Evolutionary conservation across 2,888 invertebrate genomes (phyloP).

Genomic region (Drosophila mercatorum): DNA sequence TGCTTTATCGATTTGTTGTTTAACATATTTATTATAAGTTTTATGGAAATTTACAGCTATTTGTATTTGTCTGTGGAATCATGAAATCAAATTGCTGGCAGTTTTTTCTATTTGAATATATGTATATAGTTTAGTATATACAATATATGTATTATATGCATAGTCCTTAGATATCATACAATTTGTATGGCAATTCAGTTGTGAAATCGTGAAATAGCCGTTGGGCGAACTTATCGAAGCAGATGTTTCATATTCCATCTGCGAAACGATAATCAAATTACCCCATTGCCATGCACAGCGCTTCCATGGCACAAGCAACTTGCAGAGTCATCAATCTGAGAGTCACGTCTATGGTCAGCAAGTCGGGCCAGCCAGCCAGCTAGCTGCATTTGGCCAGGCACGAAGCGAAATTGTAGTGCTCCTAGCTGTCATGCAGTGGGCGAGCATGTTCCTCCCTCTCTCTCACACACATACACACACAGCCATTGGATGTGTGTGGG

Average conservation of each 20-base stretch:
- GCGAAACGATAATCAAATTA: conserved; percentile 32
- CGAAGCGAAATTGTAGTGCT: conserved; percentile 27
- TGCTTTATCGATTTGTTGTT: conserved; percentile 2
- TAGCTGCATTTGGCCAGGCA: conserved; percentile 12
- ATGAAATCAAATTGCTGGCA: neutral
- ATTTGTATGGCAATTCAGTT: neutral
- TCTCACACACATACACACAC: neutral
- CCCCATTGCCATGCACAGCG: conserved; percentile 20
- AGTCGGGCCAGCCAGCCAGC: conserved; percentile 13
- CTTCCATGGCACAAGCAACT: conserved; percentile 14
- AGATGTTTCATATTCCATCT: conserved; percentile 18
- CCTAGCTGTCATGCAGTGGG: conserved; percentile 12
- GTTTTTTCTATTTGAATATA: neutral
- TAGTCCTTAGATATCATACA: neutral
- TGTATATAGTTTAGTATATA: neutral
- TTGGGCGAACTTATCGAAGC: neutral
- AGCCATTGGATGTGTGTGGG: neutral
- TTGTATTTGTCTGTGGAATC: neutral
- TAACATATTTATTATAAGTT: conserved; percentile 5
- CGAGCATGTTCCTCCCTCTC: neutral
- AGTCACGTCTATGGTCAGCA: conserved; percentile 19
- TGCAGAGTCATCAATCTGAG: conserved; percentile 39
- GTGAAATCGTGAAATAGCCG: conserved; percentile 11
- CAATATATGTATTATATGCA: neutral
- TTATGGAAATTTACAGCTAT: neutral